A percentile compares a stretch with the other conserved stretches of the same genome.
These are phyloP conservation scores for Cataglyphis rosenhaueri DNA, from an alignment of 2,888 invertebrate species.

Conservation along the genomic window DNA sequence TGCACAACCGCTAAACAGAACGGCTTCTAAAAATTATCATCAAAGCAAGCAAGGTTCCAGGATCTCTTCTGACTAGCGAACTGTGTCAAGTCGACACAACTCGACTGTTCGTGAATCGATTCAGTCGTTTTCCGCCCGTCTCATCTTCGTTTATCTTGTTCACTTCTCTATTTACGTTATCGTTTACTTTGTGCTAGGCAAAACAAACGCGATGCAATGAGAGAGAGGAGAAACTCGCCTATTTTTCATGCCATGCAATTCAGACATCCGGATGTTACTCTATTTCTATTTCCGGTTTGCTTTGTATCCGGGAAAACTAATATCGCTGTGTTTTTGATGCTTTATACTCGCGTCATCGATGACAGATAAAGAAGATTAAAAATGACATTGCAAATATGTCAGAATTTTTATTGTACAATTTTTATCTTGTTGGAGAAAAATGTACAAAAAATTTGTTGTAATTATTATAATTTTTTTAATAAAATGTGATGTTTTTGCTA, in stretches of 20 bases:
- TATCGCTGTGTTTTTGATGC: neutral
- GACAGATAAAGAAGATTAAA: constrained; percentile 12
- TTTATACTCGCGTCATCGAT: neutral
- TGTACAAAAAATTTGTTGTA: neutral
- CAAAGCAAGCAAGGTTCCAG: constrained; percentile 62
- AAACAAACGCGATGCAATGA: constrained; percentile 25
- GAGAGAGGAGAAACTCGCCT: constrained; percentile 13
- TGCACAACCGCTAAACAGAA: constrained; percentile 67
- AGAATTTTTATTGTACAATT: neutral
- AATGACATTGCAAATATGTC: neutral
- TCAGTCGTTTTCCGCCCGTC: constrained; percentile 16
- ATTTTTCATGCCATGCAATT: constrained; percentile 25
- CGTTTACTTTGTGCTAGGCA: constrained; percentile 38
- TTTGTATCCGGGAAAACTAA: constrained; percentile 15
- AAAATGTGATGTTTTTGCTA: neutral
- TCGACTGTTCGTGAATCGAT: constrained; percentile 52
- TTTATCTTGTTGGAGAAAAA: neutral
- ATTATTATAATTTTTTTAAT: neutral
- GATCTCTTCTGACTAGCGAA: constrained; percentile 52
- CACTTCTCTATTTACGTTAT: constrained; percentile 44
- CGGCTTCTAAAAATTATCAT: constrained; percentile 66
- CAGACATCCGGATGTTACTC: neutral
- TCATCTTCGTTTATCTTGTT: constrained; percentile 36
- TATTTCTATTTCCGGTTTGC: constrained; percentile 13
- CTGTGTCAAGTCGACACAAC: constrained; percentile 42